These are phyloP conservation scores for Agrypnus murinus DNA, from an alignment of 2,888 invertebrate genomes.

Conservation along the genomic window DNA sequence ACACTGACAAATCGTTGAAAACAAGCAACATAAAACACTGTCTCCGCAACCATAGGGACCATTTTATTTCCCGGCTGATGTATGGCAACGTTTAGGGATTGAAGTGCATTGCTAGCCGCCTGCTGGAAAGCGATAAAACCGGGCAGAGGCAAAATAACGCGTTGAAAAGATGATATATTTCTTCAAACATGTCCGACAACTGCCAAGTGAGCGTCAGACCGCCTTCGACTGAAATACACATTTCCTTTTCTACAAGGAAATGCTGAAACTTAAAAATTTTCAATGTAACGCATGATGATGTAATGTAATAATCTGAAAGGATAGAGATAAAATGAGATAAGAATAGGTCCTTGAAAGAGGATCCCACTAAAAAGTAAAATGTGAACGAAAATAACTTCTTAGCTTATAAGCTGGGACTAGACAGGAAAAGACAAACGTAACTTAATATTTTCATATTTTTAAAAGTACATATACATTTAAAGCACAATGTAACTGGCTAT, in stretches of 20 bases:
- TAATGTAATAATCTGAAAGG: too few species aligned
- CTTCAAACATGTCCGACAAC: slow-evolving; percentile 36
- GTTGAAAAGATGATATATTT: slow-evolving; percentile 65
- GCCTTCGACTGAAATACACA: slow-evolving; percentile 1
- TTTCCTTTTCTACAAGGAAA: neutral
- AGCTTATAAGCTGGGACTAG: too few species aligned
- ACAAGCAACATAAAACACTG: slow-evolving; percentile 64
- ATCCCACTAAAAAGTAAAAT: too few species aligned
- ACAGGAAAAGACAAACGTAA: too few species aligned
- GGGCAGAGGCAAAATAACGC: slow-evolving; percentile 64
- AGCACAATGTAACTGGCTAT: slow-evolving; percentile 5
- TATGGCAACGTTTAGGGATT: slow-evolving; percentile 63
- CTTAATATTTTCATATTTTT: slow-evolving; percentile 1
- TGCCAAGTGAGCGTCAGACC: slow-evolving; percentile 24
- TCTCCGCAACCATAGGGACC: slow-evolving; percentile 60
- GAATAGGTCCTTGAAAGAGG: too few species aligned
- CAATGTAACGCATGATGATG: too few species aligned
- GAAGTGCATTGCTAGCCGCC: slow-evolving; percentile 65
- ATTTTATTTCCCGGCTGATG: slow-evolving; percentile 64
- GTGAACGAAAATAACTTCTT: too few species aligned
- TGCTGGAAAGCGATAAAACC: slow-evolving; percentile 66
- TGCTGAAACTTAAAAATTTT: too few species aligned
- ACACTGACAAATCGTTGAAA: slow-evolving; percentile 62
- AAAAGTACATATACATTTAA: slow-evolving; percentile 16
- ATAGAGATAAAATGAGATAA: too few species aligned